These are phyloP conservation scores for Chalcis sispes DNA, from an alignment of 2,888 invertebrate genomes.

Conservation along the genomic window DNA sequence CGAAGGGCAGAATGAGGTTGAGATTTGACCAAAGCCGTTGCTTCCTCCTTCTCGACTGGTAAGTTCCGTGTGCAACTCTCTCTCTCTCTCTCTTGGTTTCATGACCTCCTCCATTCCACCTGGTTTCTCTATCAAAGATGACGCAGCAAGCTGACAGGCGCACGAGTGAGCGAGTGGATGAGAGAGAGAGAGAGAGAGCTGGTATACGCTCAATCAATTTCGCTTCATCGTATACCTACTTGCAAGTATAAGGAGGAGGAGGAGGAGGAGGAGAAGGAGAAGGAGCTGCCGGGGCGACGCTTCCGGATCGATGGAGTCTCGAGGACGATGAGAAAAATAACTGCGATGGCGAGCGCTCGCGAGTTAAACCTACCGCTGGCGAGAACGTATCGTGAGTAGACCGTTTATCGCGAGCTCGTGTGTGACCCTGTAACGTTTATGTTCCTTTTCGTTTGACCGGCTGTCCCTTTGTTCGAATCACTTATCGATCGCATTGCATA, in stretches of 20 bases:
- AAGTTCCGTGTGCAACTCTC: no score
- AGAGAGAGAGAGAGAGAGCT: no score
- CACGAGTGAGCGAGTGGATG: conserved; percentile 21
- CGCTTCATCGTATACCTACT: conserved; percentile 60
- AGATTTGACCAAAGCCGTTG: no score
- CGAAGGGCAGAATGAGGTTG: no score
- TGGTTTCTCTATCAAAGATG: conserved; percentile 65
- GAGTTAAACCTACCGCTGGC: neutral
- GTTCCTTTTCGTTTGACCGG: no score
- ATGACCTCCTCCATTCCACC: conserved; percentile 49
- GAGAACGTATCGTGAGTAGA: no score
- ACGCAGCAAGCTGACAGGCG: conserved; percentile 57
- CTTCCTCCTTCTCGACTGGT: no score
- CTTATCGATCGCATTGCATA: no score
- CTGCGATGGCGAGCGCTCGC: no score
- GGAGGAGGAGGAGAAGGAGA: neutral
- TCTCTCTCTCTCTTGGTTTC: conserved; percentile 22
- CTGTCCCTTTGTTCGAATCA: no score
- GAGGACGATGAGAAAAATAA: conserved; percentile 15
- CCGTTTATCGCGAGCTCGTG: no score
- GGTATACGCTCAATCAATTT: conserved; percentile 67
- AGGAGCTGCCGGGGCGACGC: conserved; percentile 17
- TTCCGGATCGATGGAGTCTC: conserved; percentile 50
- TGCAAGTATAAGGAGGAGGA: conserved; percentile 6
- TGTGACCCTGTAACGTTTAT: no score